Conservation (phyloP, 2,113 vertebrate genomes). For the Pholis gunnellus region DNA sequence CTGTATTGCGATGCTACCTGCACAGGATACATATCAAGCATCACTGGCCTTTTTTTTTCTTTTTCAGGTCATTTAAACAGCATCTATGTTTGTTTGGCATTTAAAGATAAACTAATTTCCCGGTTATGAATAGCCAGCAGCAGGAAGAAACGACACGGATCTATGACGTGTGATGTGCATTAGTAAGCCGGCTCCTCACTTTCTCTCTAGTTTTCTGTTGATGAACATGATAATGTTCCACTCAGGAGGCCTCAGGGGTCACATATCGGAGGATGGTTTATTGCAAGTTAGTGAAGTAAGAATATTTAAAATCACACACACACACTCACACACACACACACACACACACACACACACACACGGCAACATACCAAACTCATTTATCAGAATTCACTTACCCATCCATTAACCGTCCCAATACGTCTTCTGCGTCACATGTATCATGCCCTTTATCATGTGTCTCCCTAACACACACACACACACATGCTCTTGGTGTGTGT, state of each 20-base stretch:
- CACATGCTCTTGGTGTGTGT: not conserved
- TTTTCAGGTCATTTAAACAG: conserved; percentile 20
- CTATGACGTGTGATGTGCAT: conserved; percentile 47
- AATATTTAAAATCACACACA: conserved; percentile 46
- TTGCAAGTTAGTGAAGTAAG: conserved; percentile 54
- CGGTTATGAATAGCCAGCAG: conserved; percentile 52
- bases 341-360: conserved; percentile 18
- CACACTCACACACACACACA: not conserved
- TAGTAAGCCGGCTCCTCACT: conserved; percentile 55
- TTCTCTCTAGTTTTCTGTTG: conserved; percentile 11
- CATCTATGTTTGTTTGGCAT: conserved; percentile 21
- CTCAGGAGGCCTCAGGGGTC: conserved; percentile 41
- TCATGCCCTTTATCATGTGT: conserved; percentile 39
- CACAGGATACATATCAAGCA: conserved; percentile 13
- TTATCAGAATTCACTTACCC: conserved; percentile 70
- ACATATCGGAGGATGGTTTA: conserved; percentile 27
- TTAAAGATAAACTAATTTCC: conserved; percentile 43
- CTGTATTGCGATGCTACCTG: not conserved
- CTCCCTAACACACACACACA: conserved; percentile 2
- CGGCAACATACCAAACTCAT: conserved; percentile 50
- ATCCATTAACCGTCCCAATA: conserved; percentile 57
- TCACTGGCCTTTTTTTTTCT: not conserved
- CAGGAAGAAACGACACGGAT: conserved; percentile 39
- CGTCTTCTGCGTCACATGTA: conserved; percentile 48
- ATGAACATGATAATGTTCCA: conserved; percentile 29